Evolutionary conservation across 2,113 vertebrate species (phyloP).

Genomic region (Uria aalge): DNA sequence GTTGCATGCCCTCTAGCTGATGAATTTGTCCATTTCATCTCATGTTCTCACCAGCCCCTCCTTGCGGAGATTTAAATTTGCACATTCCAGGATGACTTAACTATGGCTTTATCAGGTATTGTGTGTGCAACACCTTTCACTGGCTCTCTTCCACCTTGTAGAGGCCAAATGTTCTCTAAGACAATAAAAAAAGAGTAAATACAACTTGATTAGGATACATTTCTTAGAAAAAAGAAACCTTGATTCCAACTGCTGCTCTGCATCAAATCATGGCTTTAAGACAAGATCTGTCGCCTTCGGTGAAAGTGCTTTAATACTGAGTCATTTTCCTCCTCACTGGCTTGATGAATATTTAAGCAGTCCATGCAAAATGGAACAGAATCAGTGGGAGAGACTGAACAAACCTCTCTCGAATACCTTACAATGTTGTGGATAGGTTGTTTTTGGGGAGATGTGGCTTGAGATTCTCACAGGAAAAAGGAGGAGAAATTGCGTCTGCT

Average conservation of each 20-base stretch:
- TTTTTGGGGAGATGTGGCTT: background rate
- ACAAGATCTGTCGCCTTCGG: conserved; percentile 32
- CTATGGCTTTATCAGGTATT: background rate
- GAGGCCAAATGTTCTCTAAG: background rate
- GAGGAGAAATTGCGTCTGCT: background rate
- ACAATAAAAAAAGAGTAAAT: background rate
- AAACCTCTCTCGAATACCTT: background rate
- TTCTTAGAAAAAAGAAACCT: background rate
- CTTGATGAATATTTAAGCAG: conserved; percentile 45
- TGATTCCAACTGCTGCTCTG: background rate
- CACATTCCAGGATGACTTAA: background rate
- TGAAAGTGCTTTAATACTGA: conserved; percentile 19
- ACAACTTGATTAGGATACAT: background rate
- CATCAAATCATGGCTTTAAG: background rate
- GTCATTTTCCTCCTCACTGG: conserved; percentile 25
- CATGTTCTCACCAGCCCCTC: background rate
- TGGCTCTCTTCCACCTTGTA: background rate
- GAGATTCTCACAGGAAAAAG: background rate
- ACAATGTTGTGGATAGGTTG: background rate
- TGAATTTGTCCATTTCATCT: background rate
- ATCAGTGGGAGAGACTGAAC: background rate
- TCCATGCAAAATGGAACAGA: background rate
- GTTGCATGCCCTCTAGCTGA: conserved; percentile 2
- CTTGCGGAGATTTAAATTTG: background rate
- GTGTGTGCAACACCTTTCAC: background rate